Evolutionary conservation across 64 coral and sea anemone species (phyloP), one percentile per base, ranked within the genome.

Genomic region (Pocillopora verrucosa): DNA sequence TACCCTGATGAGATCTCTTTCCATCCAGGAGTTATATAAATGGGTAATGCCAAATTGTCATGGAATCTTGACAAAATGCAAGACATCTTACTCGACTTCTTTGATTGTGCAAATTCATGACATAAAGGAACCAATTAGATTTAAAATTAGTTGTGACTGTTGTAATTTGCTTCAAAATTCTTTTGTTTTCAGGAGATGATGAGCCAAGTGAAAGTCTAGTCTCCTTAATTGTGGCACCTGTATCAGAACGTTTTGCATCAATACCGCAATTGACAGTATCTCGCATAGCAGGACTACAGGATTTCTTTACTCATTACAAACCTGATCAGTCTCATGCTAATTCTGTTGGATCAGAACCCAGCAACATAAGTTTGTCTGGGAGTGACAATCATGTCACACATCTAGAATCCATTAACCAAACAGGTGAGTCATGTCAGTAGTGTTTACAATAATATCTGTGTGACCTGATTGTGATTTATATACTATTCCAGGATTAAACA

Each of bases 271-370:
- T 92, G 73, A 86, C 84, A n/a, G 35, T 76, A 68, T 45, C 75
- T 72, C 72, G 90, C 51, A 1, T 92, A 2, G 83, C 90, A 60
- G 76, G 83, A 17, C 76, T 92, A 16, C 84, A 72, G 63, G 90
- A 92, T 41, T 87, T 80, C 63, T 92, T 92, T 7, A 72, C 62
- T 10, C 80, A 84, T 17, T 75, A 91, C 25, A 88, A 58, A 76
- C 58, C 56, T 76, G 57, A 77, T 17, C 7, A 35, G n/a, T 60
- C 74, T 20, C 72, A 25, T 60, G 14, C 10, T 1, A 76, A 34
- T 13, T 13, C 45, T 70, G 41, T 0, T 58, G 25, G n/a, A 67
- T 69, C 63, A 35, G 25, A 72, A 77, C 13, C 51, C 16, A 34
- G 58, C 11, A 2, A 25, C 65, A 13, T 58, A 76, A 87, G 59